Evolutionary conservation across 2,888 invertebrate species (phyloP), one percentile per base, ranked within the genome.

Genomic region (Epiblema foenella): DNA sequence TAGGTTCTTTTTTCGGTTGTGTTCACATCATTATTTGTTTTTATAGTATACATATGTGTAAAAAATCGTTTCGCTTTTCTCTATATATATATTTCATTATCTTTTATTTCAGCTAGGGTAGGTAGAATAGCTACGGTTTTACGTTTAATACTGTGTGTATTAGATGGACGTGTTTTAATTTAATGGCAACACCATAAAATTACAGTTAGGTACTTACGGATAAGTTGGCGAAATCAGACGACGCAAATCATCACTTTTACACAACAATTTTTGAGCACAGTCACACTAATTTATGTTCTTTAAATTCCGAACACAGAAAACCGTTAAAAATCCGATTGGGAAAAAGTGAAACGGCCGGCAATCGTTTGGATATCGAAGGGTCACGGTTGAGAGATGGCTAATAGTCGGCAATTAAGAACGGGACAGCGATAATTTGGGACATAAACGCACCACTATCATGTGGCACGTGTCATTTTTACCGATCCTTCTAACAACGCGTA

Each of bases 201-300:
- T 49, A 70, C 33, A 54, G 2, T 1, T 59, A 54, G 20, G 72
- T 81, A 93, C 93, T 92, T 83, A 93, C 93, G 92, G 91, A 85
- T 76, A 71, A 74, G 75, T n/a, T 72, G 66, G 73, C 70, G n/a
- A 76, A 83, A 84, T 89, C 84, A 90, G 84, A 84, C 78, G 69
- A 75, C 63, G 78, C 86, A 86, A 87, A 88, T 89, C 91, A 92
- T 93, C 92, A 93, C 92, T 90, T 82, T 83, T 77, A 76, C 88
- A 91, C 89, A 85, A 83, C 78, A 76, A 75, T 78, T 79, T 78
- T 75, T 68, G 77, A 24, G 17, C 81, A 78, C 81, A 74, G 88
- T 88, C 87, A 85, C 89, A 88, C 85, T 82, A 80, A 77, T 75
- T 71, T 66, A 66, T 65, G 68, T 71, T 70, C 73, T 75, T 70